Evolutionary conservation across 2,888 invertebrate genomes (phyloP).

Genomic region (Acronicta alni): DNA sequence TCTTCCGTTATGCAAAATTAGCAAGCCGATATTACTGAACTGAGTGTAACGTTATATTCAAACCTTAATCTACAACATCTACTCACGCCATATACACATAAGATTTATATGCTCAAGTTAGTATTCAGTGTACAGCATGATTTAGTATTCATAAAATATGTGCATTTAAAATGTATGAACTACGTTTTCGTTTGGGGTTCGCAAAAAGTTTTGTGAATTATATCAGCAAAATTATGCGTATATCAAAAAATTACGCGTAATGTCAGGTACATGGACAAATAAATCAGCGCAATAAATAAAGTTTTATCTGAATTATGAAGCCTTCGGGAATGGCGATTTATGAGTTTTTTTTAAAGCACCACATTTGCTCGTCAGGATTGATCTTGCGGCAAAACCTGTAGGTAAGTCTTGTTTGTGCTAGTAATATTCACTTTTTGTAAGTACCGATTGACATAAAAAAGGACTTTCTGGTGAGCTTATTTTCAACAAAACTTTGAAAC

Average conservation of each 20-base stretch:
- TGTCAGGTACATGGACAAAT: conserved; percentile 69
- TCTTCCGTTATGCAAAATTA: conserved; percentile 55
- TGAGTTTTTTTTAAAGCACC: conserved; percentile 69
- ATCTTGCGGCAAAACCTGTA: conserved; percentile 2
- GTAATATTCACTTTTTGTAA: no score
- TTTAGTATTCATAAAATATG: conserved; percentile 7
- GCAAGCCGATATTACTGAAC: conserved; percentile 18
- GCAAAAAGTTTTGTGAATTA: conserved; percentile 38
- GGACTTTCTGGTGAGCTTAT: no score
- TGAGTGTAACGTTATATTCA: conserved; percentile 3
- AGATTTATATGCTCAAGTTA: conserved; percentile 11
- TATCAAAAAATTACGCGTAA: conserved; percentile 50
- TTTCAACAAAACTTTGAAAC: no score
- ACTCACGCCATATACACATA: conserved; percentile 1
- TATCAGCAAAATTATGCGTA: conserved; percentile 33
- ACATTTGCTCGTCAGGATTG: conserved; percentile 50
- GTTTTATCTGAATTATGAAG: conserved; percentile 73
- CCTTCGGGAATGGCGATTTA: conserved; percentile 75
- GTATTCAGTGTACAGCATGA: not conserved
- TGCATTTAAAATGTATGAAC: conserved; percentile 20
- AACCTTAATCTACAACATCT: conserved; percentile 8
- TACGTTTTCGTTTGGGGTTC: conserved; percentile 17
- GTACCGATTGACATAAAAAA: no score
- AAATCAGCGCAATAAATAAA: conserved; percentile 80
- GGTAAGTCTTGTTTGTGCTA: not conserved